These are phyloP conservation scores for Ceratina australensis DNA, from an alignment of 1,140 invertebrate species.

Conservation along the genomic window DNA sequence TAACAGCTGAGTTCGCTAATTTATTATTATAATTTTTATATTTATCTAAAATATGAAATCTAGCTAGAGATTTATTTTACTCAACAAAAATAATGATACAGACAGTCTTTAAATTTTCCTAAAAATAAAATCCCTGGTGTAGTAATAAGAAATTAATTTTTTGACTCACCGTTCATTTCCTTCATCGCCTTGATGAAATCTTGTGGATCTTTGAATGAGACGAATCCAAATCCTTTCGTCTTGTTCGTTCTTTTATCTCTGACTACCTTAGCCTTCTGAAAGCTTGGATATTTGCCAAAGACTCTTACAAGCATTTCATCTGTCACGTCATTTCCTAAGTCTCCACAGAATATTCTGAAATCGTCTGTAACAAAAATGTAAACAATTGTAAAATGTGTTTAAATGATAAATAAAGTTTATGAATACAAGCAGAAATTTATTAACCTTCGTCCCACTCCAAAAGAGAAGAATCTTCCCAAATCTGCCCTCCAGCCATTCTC, in stretches of 20 bases:
- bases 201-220: slow-evolving; percentile 98
- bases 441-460: slow-evolving; percentile 93
- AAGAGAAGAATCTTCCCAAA: slow-evolving; percentile 96
- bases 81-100: no score
- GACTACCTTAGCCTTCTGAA: slow-evolving; percentile 96
- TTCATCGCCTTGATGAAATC: slow-evolving; percentile 99
- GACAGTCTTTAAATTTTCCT: no score
- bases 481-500: slow-evolving; percentile 93
- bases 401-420: slow-evolving; percentile 27
- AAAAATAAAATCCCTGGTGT: not conserved
- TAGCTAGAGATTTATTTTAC: no score
- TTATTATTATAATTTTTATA: no score
- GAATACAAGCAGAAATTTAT: slow-evolving; percentile 55
- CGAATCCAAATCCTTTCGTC: slow-evolving; percentile 99
- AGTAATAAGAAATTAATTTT: slow-evolving; percentile 39
- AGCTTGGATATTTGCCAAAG: slow-evolving; percentile 97
- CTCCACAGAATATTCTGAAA: slow-evolving; percentile 99
- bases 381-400: slow-evolving; percentile 32
- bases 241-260: slow-evolving; percentile 98
- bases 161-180: slow-evolving; percentile 93
- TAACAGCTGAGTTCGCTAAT: no score
- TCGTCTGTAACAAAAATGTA: slow-evolving; percentile 86
- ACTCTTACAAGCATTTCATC: slow-evolving; percentile 96
- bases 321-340: slow-evolving; percentile 99
- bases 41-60: no score